Base-by-base conservation (phyloP, 37 sponge, comb jelly and placozoan genomes). In the Tethya wilhelma region DNA sequence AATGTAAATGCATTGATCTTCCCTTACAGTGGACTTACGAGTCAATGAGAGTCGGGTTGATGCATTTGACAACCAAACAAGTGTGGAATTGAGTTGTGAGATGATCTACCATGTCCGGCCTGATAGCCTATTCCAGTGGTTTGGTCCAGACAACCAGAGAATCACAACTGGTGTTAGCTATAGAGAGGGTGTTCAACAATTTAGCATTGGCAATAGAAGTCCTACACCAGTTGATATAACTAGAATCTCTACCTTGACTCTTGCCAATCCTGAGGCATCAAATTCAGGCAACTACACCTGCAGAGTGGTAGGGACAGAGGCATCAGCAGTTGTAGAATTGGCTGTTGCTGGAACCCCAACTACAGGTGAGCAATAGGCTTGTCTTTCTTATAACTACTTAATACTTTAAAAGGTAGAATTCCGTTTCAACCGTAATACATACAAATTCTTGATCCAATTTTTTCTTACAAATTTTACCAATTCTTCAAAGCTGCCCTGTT, bases 261-360 rank as follows among this genome's bases (percentile, higher is more conserved):
- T 88, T 36, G 39, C 64, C 17, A 44, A 81, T 29, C 77, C 77
- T 29, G 31, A 58, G 19, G 23, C 25, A 76, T 56, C 76, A 30
- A 83, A 88, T 65, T 43, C 76, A 53, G 88, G 83, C 1, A 46
- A 39, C 55, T 88, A 88, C 71, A 59, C 67, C 25, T 88, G 88
- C 71, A 57, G 59, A 12, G 56, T 88, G 8, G 28, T 34, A 30
- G 66, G 68, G 17, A 59, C 77, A 5, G 57, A 40, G n/a, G 59
- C 42, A 43, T 74, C 81, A 9, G 76, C 34, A 33, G 78, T 32
- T 32, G 44, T 79, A 9, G 41, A 77, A 30, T 41, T 86, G 43
- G 38, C 23, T 22, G 87, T 79, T 41, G 22, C 7, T 29, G 49
- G 37, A 37, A 56, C 39, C 29, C 9, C 66, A 26, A 12, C 17